Conservation (phyloP, 2,888 invertebrate genomes). For the Hydropsyche betteni region DNA sequence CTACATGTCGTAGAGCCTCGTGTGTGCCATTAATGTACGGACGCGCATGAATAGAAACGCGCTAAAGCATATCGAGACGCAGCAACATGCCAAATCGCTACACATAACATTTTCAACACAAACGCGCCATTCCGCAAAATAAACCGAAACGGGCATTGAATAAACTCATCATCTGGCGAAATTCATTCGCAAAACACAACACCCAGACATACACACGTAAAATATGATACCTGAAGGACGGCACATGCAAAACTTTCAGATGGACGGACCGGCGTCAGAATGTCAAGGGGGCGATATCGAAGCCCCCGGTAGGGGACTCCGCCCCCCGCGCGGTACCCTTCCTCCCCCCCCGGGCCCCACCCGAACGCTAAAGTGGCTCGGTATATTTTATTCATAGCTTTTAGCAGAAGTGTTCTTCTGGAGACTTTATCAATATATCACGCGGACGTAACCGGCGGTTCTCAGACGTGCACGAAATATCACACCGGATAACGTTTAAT, state of each 20-base stretch:
- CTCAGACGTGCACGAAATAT: slow-evolving; percentile 3
- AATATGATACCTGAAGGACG: too few species aligned
- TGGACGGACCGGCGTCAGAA: slow-evolving; percentile 10
- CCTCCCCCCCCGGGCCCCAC: slow-evolving; percentile 10
- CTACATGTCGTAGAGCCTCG: too few species aligned
- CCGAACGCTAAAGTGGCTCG: slow-evolving; percentile 48
- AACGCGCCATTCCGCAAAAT: too few species aligned
- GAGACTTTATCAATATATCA: slow-evolving; percentile 48
- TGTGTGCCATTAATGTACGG: too few species aligned
- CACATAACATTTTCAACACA: too few species aligned
- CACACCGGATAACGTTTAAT: slow-evolving; percentile 25
- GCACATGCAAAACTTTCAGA: slow-evolving; percentile 11
- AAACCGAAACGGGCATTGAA: too few species aligned
- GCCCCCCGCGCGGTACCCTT: slow-evolving; percentile 13
- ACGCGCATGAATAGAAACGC: too few species aligned
- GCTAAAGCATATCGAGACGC: too few species aligned
- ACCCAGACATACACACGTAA: too few species aligned
- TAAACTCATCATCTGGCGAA: too few species aligned
- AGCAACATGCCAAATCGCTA: too few species aligned
- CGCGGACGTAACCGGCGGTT: slow-evolving; percentile 38
- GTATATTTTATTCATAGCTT: slow-evolving; percentile 52
- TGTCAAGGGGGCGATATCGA: slow-evolving; percentile 9
- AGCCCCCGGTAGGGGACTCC: background rate
- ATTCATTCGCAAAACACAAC: too few species aligned
- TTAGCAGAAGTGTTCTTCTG: slow-evolving; percentile 51